Evolutionary conservation across 2,888 invertebrate species (phyloP).

Genomic region (Pandemis corylana): DNA sequence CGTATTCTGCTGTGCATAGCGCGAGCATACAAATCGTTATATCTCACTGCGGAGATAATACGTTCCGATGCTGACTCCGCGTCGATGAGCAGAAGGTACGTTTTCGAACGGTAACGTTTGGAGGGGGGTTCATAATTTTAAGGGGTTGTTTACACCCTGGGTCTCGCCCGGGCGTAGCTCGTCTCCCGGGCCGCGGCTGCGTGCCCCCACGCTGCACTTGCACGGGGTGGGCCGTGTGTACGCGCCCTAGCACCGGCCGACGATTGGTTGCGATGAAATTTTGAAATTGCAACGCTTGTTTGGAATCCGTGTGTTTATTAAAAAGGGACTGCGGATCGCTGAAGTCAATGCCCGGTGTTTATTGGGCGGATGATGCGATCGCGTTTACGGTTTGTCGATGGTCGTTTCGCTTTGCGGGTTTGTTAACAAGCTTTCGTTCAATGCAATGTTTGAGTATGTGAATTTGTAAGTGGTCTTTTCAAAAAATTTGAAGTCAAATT

Average conservation of each 20-base stretch:
- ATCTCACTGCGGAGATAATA: slow-evolving; percentile 55
- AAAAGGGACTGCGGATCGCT: slow-evolving; percentile 2
- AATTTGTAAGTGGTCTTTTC: too few species aligned
- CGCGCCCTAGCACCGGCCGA: slow-evolving; percentile 56
- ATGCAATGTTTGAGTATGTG: background rate
- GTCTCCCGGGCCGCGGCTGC: slow-evolving; percentile 74
- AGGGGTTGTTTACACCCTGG: slow-evolving; percentile 66
- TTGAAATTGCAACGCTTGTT: slow-evolving; percentile 49
- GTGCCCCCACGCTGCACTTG: slow-evolving; percentile 65
- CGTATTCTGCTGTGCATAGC: slow-evolving; percentile 74
- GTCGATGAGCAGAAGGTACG: slow-evolving; percentile 46
- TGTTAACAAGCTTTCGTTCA: background rate
- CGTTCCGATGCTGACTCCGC: slow-evolving; percentile 47
- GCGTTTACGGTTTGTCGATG: slow-evolving; percentile 3
- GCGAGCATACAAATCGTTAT: slow-evolving; percentile 71
- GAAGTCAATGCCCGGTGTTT: slow-evolving; percentile 3
- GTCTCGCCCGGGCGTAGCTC: slow-evolving; percentile 72
- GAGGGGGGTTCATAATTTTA: slow-evolving; percentile 45
- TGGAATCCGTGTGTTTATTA: slow-evolving; percentile 24
- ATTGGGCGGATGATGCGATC: slow-evolving; percentile 14
- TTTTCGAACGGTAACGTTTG: slow-evolving; percentile 46
- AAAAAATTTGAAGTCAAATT: too few species aligned
- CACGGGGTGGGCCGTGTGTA: slow-evolving; percentile 57
- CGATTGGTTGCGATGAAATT: slow-evolving; percentile 52
- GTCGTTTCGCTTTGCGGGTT: background rate